Evolutionary conservation across 2,888 invertebrate species (phyloP).

Genomic region (Argyresthia goedartella): DNA sequence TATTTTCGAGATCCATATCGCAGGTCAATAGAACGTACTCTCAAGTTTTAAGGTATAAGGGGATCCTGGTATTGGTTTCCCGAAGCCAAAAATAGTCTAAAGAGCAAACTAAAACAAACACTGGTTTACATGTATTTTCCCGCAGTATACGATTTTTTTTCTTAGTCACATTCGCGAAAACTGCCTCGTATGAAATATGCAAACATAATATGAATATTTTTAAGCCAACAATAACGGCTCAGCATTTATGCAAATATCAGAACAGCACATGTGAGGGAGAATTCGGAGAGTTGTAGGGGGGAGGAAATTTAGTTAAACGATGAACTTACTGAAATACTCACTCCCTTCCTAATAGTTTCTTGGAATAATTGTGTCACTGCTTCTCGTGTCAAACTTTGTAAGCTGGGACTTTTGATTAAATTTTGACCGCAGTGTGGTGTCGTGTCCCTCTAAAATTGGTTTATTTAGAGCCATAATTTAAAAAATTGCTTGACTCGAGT

Average conservation of each 20-base stretch:
- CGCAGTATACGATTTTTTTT: not conserved
- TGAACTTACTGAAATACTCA: not conserved
- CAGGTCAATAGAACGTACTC: too few species aligned
- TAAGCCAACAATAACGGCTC: not conserved
- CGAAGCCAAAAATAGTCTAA: too few species aligned
- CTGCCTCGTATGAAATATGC: not conserved
- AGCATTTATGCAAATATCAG: not conserved
- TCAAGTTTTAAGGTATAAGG: too few species aligned
- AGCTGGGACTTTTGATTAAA: conserved; percentile 13
- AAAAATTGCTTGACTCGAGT: too few species aligned
- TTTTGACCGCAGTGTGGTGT: too few species aligned
- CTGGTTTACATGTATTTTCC: conserved; percentile 15
- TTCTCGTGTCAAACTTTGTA: not conserved
- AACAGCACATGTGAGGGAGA: not conserved
- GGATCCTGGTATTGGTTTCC: too few species aligned
- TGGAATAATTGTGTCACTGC: not conserved
- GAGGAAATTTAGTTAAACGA: not conserved
- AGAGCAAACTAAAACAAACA: too few species aligned
- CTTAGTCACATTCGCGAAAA: not conserved
- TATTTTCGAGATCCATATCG: too few species aligned
- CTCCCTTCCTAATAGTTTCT: not conserved
- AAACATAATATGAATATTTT: not conserved
- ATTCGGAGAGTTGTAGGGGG: too few species aligned
- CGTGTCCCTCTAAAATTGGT: too few species aligned
- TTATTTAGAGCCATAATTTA: too few species aligned